phyloP scores from a whole-genome alignment of 2,113 vertebrate genomes.

The Otis tarda region DNA sequence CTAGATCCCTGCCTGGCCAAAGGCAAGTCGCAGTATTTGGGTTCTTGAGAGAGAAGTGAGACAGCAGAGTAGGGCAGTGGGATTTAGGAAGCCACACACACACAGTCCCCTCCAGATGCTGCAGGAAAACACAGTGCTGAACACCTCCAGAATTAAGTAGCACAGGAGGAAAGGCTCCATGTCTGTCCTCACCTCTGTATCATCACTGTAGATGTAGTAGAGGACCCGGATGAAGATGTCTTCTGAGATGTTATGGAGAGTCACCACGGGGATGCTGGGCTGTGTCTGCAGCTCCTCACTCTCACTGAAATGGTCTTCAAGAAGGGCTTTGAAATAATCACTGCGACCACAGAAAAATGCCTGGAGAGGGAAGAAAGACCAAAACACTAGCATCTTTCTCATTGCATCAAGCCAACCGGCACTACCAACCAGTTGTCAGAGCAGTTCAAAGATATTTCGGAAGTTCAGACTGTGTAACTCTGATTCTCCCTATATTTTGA shows the following conservation, averaged over 20 bases:
- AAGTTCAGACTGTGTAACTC: not conserved
- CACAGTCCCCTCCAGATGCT: not conserved
- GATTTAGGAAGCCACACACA: not conserved
- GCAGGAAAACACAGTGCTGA: not conserved
- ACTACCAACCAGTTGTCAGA: not conserved
- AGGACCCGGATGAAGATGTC: conserved; percentile 89
- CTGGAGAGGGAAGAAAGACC: conserved; percentile 66
- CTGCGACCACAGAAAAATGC: conserved; percentile 96
- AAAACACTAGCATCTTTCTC: not conserved
- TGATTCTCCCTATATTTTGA: not conserved
- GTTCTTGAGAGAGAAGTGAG: not conserved
- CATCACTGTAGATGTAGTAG: conserved; percentile 92
- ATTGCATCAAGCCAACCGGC: not conserved
- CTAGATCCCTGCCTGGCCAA: not conserved
- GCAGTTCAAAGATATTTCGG: not conserved
- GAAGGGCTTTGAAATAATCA: conserved; percentile 94
- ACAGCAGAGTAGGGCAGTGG: not conserved
- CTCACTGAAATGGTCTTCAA: conserved; percentile 94
- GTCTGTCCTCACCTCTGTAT: conserved; percentile 83
- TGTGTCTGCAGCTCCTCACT: conserved; percentile 83
- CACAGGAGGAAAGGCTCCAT: not conserved
- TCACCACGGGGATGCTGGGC: conserved; percentile 88
- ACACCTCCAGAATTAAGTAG: not conserved
- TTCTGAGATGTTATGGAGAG: conserved; percentile 86
- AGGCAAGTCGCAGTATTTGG: not conserved